Conservation (phyloP, 2,888 invertebrate genomes). For the Neelides folsomi region DNA sequence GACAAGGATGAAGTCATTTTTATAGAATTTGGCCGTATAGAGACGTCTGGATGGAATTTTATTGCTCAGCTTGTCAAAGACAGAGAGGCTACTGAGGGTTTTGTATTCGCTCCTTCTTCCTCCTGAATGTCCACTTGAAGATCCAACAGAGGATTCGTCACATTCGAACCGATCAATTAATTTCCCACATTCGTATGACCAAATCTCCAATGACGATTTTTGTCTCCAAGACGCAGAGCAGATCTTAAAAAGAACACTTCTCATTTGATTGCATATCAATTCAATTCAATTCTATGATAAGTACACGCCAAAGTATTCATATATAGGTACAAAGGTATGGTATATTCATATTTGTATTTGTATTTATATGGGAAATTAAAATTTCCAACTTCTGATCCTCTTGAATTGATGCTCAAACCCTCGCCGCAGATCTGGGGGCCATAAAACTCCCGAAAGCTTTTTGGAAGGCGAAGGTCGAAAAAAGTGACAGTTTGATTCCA, state of each 20-base stretch:
- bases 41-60: background rate
- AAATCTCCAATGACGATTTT: slow-evolving; percentile 48
- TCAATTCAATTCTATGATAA: no score
- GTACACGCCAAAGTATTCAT: no score
- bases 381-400: slow-evolving; percentile 47
- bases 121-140: no score
- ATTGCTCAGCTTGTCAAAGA: background rate
- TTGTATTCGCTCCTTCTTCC: no score
- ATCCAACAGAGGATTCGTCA: slow-evolving; percentile 36
- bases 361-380: background rate
- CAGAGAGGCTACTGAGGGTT: background rate
- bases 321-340: no score
- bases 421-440: slow-evolving; percentile 55
- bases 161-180: slow-evolving; percentile 37
- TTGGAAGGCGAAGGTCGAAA: slow-evolving; percentile 54
- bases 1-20: slow-evolving; percentile 42
- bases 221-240: slow-evolving; percentile 53
- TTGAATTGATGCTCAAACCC: slow-evolving; percentile 50
- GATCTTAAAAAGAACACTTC: slow-evolving; percentile 44
- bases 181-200: slow-evolving; percentile 54
- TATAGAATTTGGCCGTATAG: slow-evolving; percentile 20
- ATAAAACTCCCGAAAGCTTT: slow-evolving; percentile 45
- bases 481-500: slow-evolving; percentile 54
- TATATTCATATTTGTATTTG: no score
- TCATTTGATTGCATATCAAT: no score